Evolutionary conservation across 2,888 invertebrate genomes (phyloP).

Genomic region (Phania funesta): DNA sequence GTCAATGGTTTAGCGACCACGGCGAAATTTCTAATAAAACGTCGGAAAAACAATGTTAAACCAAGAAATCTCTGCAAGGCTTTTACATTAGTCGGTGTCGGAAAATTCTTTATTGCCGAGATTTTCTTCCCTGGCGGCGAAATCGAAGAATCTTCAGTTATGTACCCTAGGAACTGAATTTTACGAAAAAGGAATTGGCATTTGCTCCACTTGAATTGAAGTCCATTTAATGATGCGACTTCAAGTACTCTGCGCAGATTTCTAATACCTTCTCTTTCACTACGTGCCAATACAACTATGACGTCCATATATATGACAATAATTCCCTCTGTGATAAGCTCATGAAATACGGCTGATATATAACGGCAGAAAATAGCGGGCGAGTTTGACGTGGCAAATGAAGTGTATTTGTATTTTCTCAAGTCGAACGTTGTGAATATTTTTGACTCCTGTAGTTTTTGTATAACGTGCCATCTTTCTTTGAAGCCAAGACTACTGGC

Average conservation of each 20-base stretch:
- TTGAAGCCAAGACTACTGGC: not conserved
- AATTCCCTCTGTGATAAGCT: slow-evolving; percentile 32
- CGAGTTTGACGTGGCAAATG: slow-evolving; percentile 36
- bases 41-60: not conserved
- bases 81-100: not conserved
- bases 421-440: not conserved
- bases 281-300: slow-evolving; percentile 42
- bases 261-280: slow-evolving; percentile 69
- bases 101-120: not conserved
- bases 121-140: not conserved
- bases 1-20: not conserved
- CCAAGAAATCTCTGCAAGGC: no score
- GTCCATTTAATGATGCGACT: slow-evolving; percentile 67
- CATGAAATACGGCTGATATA: slow-evolving; percentile 55
- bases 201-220: slow-evolving; percentile 57
- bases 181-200: slow-evolving; percentile 1
- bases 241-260: slow-evolving; percentile 68
- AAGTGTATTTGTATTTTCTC: not conserved
- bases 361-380: slow-evolving; percentile 61
- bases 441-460: not conserved
- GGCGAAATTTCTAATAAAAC: not conserved
- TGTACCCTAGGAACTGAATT: not conserved
- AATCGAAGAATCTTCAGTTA: not conserved
- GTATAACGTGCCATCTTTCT: not conserved
- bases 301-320: slow-evolving; percentile 63